Evolutionary conservation across 2,888 invertebrate species (phyloP), one percentile per base, ranked within the genome.

Genomic region (Scrobipalpa atriplicella): DNA sequence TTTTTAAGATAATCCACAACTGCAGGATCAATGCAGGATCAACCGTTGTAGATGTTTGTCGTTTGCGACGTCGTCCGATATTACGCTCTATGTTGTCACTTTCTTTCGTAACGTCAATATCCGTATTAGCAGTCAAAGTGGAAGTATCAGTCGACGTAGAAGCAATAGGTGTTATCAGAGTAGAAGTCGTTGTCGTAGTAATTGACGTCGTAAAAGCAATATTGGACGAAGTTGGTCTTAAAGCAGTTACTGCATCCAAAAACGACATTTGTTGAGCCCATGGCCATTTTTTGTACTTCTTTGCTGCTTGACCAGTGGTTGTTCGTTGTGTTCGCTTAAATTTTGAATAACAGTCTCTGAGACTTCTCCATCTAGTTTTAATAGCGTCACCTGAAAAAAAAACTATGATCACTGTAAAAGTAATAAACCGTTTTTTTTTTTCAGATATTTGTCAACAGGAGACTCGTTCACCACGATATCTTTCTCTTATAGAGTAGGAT

Each of bases 361-460:
- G 13, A 2, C 16, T 51, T 51, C 16, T 51, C 51, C 16, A 51
- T 51, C 16, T 51, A 16, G 51, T 51, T 41, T 41, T 8, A 10
- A 11, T n/a, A 43, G 43, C 8, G 2, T n/a, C 51, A 13, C 16
- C n/a, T 16, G 2, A 51, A 51, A 6, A 51, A 51, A 51, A n/a
- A 51, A 10, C 10, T 41, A 41, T 11, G 41, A 41, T n/a, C n/a
- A n/a, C n/a, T n/a, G n/a, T n/a, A n/a, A n/a, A n/a, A n/a, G n/a
- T n/a, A n/a, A n/a, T n/a, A n/a, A n/a, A n/a, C n/a, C n/a, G n/a
- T n/a, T n/a, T n/a, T n/a, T 16, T 54, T 19, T 16, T 66, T 68
- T 56, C 69, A 69, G 68, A 63, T 71, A 62, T 60, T 62, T 69
- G 47, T 61, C 67, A 38, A 71, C 70, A 41, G 69, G 69, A 62